Base-by-base conservation (phyloP, 2,888 invertebrate genomes). In the Carterocephalus palaemon region DNA sequence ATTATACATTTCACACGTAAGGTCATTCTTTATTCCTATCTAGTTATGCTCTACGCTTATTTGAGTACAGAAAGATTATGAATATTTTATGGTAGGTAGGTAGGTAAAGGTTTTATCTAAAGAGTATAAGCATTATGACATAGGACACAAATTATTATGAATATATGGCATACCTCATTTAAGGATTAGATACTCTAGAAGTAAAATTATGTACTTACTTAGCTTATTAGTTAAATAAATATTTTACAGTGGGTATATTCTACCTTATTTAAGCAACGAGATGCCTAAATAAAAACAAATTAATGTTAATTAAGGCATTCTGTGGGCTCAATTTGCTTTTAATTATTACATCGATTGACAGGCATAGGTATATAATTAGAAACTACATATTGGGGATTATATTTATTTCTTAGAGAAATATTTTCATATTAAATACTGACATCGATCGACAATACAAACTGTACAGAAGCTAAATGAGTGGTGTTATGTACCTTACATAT, bases 401-500 rank as follows among this genome's bases (percentile, higher is more conserved):
- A 23, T 31, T 37, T 37, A n/a, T n/a, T 23, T 24, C 23, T 31
- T 37, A 38, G 28, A 38, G 28, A 49, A 42, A 46, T 39, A 39
- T 36, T 46, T 46, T 36, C 34, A 45, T 45, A 60, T 54, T 59
- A 64, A 60, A 66, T 63, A 68, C 61, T 70, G 72, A 79, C 75
- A 79, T 64, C 67, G 56, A 76, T 56, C 60, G 63, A 79, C 74
- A 66, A 71, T 70, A 82, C 75, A 69, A 77, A 73, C 81, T 85
- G 80, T 85, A 85, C 83, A 84, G 67, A 75, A 77, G 70, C 85
- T 84, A 84, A 80, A 71, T 70, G 71, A 79, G 75, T 85, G 85
- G 86, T 86, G 86, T 86, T 85, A 75, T 84, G 72, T 84, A 84
- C 86, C 87, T 86, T 85, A 87, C 86, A 76, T 73, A 70, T 69